Conservation (phyloP, 2,113 vertebrate species). For the Campylomormyrus numenius region DNA sequence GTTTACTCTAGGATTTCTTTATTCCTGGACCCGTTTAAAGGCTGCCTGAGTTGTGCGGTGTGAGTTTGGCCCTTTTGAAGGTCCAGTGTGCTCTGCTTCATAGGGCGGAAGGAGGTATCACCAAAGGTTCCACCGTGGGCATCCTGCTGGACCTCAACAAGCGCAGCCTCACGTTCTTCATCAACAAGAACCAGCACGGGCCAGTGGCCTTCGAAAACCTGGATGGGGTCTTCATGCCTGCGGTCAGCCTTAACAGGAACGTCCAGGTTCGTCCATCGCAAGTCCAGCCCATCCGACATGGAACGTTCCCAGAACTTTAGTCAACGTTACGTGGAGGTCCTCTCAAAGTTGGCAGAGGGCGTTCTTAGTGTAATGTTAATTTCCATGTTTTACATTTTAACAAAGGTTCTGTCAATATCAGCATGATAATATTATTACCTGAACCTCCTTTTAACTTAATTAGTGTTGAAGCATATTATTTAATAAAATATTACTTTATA, state of each 20-base stretch:
- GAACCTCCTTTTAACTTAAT: neutral
- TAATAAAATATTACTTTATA: neutral
- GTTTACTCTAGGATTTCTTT: neutral
- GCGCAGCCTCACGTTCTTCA: conserved; percentile 84
- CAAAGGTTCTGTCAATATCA: neutral
- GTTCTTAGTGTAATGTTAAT: neutral
- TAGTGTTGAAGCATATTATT: neutral
- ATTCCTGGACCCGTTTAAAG: too few relatives aligned
- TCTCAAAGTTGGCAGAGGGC: neutral
- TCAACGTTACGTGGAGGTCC: neutral
- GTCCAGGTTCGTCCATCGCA: conserved; percentile 73
- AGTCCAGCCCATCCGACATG: neutral
- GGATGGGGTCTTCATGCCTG: conserved; percentile 92
- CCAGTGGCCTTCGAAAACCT: conserved; percentile 86
- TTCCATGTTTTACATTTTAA: neutral
- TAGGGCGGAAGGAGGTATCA: conserved; percentile 91
- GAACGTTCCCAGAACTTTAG: neutral
- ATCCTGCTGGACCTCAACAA: conserved; percentile 88
- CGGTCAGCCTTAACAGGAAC: conserved; percentile 92
- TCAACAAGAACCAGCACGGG: conserved; percentile 93
- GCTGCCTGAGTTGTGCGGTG: neutral
- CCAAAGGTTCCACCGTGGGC: conserved; percentile 81
- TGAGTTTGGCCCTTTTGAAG: neutral
- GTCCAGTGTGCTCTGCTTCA: conserved; percentile 1
- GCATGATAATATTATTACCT: neutral